Evolutionary conservation across 2,888 invertebrate species (phyloP).

Genomic region (Aethes cnicana): DNA sequence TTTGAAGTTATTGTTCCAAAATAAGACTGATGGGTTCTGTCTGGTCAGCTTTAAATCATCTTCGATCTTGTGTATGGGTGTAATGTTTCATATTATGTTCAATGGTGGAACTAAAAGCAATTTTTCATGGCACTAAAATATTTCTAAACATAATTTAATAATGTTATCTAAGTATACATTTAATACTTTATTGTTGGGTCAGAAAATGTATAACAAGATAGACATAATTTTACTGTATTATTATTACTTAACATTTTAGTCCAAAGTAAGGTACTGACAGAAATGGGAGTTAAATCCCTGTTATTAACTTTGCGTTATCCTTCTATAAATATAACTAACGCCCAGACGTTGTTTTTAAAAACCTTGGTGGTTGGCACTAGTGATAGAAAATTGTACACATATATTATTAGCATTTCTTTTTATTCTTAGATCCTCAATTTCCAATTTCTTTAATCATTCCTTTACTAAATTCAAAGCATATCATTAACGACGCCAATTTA

Average conservation of each 20-base stretch:
- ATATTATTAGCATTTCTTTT: too few relatives aligned
- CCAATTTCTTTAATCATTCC: constrained; percentile 69
- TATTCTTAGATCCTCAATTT: too few relatives aligned
- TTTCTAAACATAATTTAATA: constrained; percentile 15
- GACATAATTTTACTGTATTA: too few relatives aligned
- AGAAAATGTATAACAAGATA: constrained; percentile 2
- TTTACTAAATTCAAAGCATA: constrained; percentile 67
- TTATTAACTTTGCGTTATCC: constrained; percentile 1
- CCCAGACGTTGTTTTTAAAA: constrained; percentile 12
- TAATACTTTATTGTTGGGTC: neutral
- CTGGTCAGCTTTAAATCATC: constrained; percentile 41
- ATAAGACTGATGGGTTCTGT: constrained; percentile 48
- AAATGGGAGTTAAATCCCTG: too few relatives aligned
- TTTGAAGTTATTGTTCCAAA: constrained; percentile 32
- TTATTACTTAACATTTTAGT: too few relatives aligned
- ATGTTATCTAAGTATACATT: constrained; percentile 3
- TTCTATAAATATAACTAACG: constrained; percentile 3
- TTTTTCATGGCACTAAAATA: constrained; percentile 24
- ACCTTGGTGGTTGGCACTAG: constrained; percentile 34
- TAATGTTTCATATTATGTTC: constrained; percentile 10
- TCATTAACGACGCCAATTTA: constrained; percentile 60
- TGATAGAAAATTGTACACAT: too few relatives aligned
- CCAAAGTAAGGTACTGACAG: too few relatives aligned
- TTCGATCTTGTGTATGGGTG: constrained; percentile 10
- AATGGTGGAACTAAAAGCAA: constrained; percentile 20